These are phyloP conservation scores for Ptychoptera contaminata DNA, from an alignment of 2,888 invertebrate genomes.

Conservation along the genomic window DNA sequence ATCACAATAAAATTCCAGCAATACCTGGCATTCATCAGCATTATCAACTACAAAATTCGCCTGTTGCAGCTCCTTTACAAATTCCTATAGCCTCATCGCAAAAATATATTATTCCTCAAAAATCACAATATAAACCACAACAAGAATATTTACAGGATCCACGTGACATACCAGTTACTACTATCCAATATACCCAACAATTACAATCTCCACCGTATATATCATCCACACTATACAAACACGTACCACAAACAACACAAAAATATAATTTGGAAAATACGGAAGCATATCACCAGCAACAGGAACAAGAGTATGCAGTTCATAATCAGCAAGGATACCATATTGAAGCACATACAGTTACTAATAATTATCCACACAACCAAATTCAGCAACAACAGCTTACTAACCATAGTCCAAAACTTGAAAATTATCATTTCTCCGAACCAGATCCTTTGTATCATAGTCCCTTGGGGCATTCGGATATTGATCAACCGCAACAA, in stretches of 20 bases:
- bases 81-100: no score
- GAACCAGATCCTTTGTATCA: constrained; percentile 34
- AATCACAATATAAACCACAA: background rate
- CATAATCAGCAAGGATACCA: constrained; percentile 10
- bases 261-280: constrained; percentile 16
- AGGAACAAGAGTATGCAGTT: constrained; percentile 16
- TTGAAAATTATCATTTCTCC: constrained; percentile 27
- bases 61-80: background rate
- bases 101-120: no score
- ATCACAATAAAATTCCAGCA: constrained; percentile 9
- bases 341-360: constrained; percentile 3
- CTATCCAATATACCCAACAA: background rate
- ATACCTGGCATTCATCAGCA: constrained; percentile 6
- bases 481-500: no score
- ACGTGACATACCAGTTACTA: constrained; percentile 1
- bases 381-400: constrained; percentile 18
- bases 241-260: constrained; percentile 6
- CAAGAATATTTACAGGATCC: background rate
- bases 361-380: background rate
- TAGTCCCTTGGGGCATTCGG: no score
- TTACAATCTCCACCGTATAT: background rate
- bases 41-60: background rate
- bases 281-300: constrained; percentile 12
- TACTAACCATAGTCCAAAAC: constrained; percentile 19
- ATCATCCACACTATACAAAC: background rate